These are phyloP conservation scores for Malurus cyaneus DNA, from an alignment of 2,113 vertebrate genomes.

Conservation along the genomic window DNA sequence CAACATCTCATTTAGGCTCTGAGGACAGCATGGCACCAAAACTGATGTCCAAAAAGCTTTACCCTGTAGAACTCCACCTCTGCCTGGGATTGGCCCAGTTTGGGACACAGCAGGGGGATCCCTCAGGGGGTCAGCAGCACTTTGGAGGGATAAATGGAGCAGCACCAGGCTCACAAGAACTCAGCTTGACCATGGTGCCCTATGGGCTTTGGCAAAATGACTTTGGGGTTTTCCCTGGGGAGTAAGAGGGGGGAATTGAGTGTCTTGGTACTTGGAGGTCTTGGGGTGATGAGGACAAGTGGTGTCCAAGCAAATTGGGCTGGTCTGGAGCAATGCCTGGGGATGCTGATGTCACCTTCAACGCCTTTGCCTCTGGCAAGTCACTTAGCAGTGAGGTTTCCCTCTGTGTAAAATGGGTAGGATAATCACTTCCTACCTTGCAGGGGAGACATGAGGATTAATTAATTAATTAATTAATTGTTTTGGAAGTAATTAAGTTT, in stretches of 20 bases:
- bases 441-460: neutral
- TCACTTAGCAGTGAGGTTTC: neutral
- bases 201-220: neutral
- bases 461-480: conserved; percentile 50
- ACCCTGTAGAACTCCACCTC: accelerated
- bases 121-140: neutral
- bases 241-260: accelerated
- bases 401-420: neutral
- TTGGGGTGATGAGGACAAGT: neutral
- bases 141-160: neutral
- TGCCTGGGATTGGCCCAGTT: neutral
- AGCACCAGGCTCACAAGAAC: neutral
- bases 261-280: accelerated
- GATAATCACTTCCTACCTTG: conserved; percentile 49
- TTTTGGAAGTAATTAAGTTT: conserved; percentile 56
- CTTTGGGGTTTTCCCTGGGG: neutral
- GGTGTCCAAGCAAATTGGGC: neutral
- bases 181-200: neutral
- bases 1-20: neutral
- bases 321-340: neutral
- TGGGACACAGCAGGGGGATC: neutral
- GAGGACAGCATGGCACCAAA: neutral
- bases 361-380: neutral
- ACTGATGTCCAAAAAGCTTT: accelerated
- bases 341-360: neutral